Evolutionary conservation across 2,888 invertebrate species (phyloP).

Genomic region (Cheilosia grossa): DNA sequence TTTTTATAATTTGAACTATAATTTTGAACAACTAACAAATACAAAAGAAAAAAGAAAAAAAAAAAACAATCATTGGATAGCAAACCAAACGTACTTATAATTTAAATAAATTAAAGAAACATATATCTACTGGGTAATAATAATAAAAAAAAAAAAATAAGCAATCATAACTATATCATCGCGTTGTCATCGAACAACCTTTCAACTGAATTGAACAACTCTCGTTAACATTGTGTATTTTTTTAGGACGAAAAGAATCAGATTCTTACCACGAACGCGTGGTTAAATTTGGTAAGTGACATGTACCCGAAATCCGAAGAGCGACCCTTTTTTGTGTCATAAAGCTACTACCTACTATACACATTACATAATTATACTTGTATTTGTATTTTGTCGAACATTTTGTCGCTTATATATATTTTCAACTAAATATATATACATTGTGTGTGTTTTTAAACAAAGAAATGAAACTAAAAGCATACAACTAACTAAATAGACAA

Average conservation of each 20-base stretch:
- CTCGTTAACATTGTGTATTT: slow-evolving; percentile 80
- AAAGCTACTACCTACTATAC: slow-evolving; percentile 47
- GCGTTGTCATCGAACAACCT: slow-evolving; percentile 49
- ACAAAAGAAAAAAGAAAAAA: background rate
- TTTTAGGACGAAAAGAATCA: slow-evolving; percentile 99
- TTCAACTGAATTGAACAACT: slow-evolving; percentile 61
- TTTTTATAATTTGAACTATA: slow-evolving; percentile 14
- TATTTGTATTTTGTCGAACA: slow-evolving; percentile 34
- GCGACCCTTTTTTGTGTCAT: slow-evolving; percentile 62
- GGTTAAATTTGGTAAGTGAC: slow-evolving; percentile 98
- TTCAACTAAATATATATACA: slow-evolving; percentile 30
- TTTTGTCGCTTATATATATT: slow-evolving; percentile 61
- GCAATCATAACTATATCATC: slow-evolving; percentile 18
- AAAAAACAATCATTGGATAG: slow-evolving; percentile 32
- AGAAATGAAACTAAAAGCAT: slow-evolving; percentile 43
- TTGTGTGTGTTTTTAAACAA: slow-evolving; percentile 49
- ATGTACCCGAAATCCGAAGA: slow-evolving; percentile 82
- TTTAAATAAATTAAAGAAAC: slow-evolving; percentile 47
- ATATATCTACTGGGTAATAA: slow-evolving; percentile 9
- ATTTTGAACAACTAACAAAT: slow-evolving; percentile 25
- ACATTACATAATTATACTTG: slow-evolving; percentile 51
- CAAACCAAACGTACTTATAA: slow-evolving; percentile 48
- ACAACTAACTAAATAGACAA: slow-evolving; percentile 46
- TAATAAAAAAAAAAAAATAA: slow-evolving; percentile 50
- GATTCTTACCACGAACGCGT: slow-evolving; percentile 98